Evolutionary conservation across 1,140 invertebrate genomes (phyloP).

Genomic region (Leptinotarsa defecta): DNA sequence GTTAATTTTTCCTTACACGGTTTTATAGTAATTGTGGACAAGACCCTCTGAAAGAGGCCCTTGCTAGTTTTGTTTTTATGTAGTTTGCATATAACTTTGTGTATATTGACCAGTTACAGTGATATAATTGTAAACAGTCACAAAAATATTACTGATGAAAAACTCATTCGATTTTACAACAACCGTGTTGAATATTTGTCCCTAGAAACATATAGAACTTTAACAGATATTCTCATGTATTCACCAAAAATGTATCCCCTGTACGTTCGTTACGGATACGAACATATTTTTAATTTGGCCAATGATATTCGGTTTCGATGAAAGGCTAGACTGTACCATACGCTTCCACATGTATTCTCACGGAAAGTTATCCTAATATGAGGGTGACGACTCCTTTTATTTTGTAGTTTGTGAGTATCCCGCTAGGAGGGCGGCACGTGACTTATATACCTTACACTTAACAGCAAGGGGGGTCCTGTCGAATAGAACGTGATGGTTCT

Average conservation of each 20-base stretch:
- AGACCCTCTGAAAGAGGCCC: too few relatives aligned
- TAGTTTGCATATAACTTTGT: too few relatives aligned
- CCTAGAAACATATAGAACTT: background rate
- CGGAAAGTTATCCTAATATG: conserved; percentile 1
- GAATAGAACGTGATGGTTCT: background rate
- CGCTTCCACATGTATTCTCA: conserved; percentile 11
- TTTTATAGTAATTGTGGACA: too few relatives aligned
- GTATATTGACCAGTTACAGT: too few relatives aligned
- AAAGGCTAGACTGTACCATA: conserved; percentile 8
- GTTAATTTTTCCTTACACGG: too few relatives aligned
- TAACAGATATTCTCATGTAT: background rate
- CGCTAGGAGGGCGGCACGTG: conserved; percentile 19
- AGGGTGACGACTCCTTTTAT: conserved; percentile 7
- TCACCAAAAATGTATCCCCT: background rate
- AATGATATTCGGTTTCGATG: conserved; percentile 9
- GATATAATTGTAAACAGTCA: too few relatives aligned
- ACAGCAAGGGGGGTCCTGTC: conserved; percentile 12
- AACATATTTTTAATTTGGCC: conserved; percentile 14
- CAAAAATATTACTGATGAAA: too few relatives aligned
- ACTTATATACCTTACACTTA: conserved; percentile 9
- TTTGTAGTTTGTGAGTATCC: conserved; percentile 8
- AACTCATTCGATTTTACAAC: too few relatives aligned
- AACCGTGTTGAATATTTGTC: too few relatives aligned
- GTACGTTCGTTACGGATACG: background rate
- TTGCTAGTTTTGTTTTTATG: too few relatives aligned